Evolutionary conservation across 2,888 invertebrate genomes (phyloP).

Genomic region (Scaptomyza polygonia): DNA sequence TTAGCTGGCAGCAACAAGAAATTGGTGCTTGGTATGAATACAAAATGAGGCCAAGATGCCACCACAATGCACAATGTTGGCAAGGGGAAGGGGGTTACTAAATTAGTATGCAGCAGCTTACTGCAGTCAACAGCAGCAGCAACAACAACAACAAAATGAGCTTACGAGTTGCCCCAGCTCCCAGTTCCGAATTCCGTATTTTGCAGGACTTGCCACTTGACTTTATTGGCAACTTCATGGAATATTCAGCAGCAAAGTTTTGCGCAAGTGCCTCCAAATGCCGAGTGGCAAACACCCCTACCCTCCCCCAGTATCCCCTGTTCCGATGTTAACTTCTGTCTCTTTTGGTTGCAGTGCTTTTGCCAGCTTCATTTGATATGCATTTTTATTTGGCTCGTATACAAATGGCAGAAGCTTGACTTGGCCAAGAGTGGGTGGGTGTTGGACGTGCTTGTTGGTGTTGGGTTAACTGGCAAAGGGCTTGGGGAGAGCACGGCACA

Average conservation of each 20-base stretch:
- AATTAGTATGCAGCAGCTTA: slow-evolving; percentile 76
- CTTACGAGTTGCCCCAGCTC: slow-evolving; percentile 13
- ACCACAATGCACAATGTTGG: slow-evolving; percentile 66
- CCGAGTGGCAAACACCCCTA: slow-evolving; percentile 16
- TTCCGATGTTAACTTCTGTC: neutral
- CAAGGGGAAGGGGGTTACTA: slow-evolving; percentile 12
- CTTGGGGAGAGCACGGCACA: slow-evolving; percentile 1
- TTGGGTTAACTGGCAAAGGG: slow-evolving; percentile 4
- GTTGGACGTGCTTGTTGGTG: neutral
- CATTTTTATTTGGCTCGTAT: slow-evolving; percentile 81
- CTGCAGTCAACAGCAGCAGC: slow-evolving; percentile 65
- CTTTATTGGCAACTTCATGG: slow-evolving; percentile 82
- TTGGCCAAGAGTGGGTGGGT: slow-evolving; percentile 5
- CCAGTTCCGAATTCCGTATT: slow-evolving; percentile 21
- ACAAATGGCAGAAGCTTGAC: slow-evolving; percentile 63
- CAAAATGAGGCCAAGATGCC: slow-evolving; percentile 77
- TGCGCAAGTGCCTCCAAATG: slow-evolving; percentile 73
- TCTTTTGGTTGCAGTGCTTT: slow-evolving; percentile 16
- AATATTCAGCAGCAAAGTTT: slow-evolving; percentile 78
- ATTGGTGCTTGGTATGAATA: slow-evolving; percentile 83
- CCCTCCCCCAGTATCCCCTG: slow-evolving; percentile 1
- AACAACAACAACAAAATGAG: slow-evolving; percentile 12
- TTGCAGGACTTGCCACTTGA: slow-evolving; percentile 77
- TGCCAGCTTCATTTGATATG: slow-evolving; percentile 72
- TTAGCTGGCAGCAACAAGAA: slow-evolving; percentile 49